These are phyloP conservation scores for Notarius lentiginosus DNA, from an alignment of 2,113 vertebrate genomes.

Conservation along the genomic window DNA sequence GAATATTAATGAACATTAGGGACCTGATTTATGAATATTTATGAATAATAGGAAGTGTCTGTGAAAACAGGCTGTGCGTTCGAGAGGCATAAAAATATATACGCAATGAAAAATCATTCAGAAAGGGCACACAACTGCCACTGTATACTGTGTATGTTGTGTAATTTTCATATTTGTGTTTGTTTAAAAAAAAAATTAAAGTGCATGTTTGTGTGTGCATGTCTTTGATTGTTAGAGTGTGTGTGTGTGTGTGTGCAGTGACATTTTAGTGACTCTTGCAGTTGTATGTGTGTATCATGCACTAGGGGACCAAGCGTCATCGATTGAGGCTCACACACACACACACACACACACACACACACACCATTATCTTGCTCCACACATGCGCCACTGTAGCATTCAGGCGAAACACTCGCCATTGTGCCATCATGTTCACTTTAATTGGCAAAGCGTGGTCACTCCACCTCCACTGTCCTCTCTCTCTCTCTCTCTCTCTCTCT, in stretches of 20 bases:
- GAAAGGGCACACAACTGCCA: neutral
- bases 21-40: conserved; percentile 8
- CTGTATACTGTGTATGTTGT: neutral
- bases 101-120: neutral
- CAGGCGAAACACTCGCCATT: conserved; percentile 30
- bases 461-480: neutral
- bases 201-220: neutral
- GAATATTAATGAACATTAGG: neutral
- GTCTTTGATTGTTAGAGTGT: neutral
- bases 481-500: neutral
- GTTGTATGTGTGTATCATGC: neutral
- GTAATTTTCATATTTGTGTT: neutral
- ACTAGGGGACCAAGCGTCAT: conserved; percentile 30
- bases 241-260: neutral
- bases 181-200: neutral
- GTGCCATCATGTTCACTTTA: conserved; percentile 32
- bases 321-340: conserved; percentile 27
- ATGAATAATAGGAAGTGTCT: neutral
- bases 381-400: conserved; percentile 28
- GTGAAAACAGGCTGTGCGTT: neutral
- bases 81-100: neutral
- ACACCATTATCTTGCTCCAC: conserved; percentile 35
- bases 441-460: conserved; percentile 42
- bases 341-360: neutral
- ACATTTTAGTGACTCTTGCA: conserved; percentile 11